A percentile compares a stretch with the other conserved stretches of the same genome.
Conservation (phyloP, 2,797 vertebrate species). For the Lepilemur septentrionalis region DNA sequence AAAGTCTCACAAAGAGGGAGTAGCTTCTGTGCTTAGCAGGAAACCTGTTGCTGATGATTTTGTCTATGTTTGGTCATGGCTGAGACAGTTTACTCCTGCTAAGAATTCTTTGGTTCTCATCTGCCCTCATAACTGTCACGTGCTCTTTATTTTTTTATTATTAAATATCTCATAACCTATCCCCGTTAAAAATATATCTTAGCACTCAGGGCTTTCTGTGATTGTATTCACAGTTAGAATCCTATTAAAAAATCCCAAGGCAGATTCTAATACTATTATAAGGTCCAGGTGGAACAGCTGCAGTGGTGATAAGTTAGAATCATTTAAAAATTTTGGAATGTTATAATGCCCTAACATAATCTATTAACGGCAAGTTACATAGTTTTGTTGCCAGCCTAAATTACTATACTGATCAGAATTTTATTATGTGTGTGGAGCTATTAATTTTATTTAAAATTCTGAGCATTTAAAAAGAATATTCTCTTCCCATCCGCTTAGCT, state of each 20-base stretch:
- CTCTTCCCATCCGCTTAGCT: neutral
- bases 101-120: neutral
- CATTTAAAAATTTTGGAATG: conserved; percentile 69
- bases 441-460: neutral
- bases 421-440: conserved; percentile 8
- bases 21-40: neutral
- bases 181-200: neutral
- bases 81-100: neutral
- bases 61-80: neutral
- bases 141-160: neutral
- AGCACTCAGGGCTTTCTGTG: conserved; percentile 26
- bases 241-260: conserved; percentile 62
- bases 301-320: conserved; percentile 75
- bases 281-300: conserved; percentile 71
- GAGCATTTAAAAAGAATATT: neutral
- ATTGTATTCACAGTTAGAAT: conserved; percentile 58
- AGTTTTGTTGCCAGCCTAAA: conserved; percentile 71
- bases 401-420: conserved; percentile 62
- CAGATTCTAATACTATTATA: conserved; percentile 78
- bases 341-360: conserved; percentile 72
- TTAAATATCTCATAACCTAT: neutral
- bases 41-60: neutral
- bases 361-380: conserved; percentile 71
- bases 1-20: neutral
- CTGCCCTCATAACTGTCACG: neutral